These are phyloP conservation scores for Meandrina meandrites DNA, from an alignment of 92 coral and sea anemone species.

Conservation along the genomic window DNA sequence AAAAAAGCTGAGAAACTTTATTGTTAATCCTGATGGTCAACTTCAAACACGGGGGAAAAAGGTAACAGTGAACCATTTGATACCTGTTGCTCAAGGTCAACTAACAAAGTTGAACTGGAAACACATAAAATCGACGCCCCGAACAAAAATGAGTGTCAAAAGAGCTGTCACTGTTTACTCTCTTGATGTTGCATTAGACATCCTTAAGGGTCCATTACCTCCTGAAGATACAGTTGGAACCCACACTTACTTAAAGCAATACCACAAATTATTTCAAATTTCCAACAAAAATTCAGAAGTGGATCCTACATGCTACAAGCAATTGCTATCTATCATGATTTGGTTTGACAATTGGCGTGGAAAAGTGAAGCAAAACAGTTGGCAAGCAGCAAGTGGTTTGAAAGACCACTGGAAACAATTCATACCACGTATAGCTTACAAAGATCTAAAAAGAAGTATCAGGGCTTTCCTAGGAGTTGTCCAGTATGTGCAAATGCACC, in stretches of 20 bases:
- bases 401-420: conserved; percentile 53
- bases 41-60: background rate
- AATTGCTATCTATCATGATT: conserved; percentile 15
- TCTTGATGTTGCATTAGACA: conserved; percentile 49
- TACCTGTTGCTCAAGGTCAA: conserved; percentile 25
- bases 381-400: background rate
- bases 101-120: conserved; percentile 44
- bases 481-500: conserved; percentile 54
- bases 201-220: conserved; percentile 24
- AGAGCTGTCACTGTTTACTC: conserved; percentile 38
- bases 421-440: conserved; percentile 32
- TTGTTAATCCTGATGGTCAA: conserved; percentile 37
- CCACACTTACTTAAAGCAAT: conserved; percentile 12
- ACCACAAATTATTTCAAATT: conserved; percentile 32
- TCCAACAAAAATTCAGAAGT: conserved; percentile 32
- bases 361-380: conserved; percentile 17
- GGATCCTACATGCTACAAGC: background rate
- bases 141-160: conserved; percentile 52
- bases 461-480: conserved; percentile 57
- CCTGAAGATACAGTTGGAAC: conserved; percentile 35
- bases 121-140: conserved; percentile 29
- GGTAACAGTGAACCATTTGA: background rate
- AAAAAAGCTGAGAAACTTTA: conserved; percentile 48
- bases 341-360: conserved; percentile 54
- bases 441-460: conserved; percentile 41